Evolutionary conservation across 1,140 invertebrate species (phyloP).

Genomic region (Phenacoccus solenopsis): DNA sequence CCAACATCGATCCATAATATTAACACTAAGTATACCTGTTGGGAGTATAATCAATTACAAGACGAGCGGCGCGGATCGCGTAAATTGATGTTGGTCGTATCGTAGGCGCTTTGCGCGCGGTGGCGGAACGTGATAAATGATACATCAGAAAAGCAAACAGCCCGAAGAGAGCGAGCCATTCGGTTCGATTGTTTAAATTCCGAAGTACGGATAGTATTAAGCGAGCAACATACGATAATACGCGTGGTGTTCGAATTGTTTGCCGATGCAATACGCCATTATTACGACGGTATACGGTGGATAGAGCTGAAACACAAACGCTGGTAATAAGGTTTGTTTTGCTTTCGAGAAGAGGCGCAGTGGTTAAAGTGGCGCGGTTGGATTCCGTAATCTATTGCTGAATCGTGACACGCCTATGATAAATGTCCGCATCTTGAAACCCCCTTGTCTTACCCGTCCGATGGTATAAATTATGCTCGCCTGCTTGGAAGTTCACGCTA

Average conservation of each 20-base stretch:
- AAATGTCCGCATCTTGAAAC: conserved; percentile 9
- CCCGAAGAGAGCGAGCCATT: too few species aligned
- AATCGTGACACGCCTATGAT: conserved; percentile 13
- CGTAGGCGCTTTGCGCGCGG: too few species aligned
- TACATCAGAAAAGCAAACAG: too few species aligned
- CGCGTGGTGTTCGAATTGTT: not conserved
- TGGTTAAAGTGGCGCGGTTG: conserved; percentile 11
- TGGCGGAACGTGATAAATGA: too few species aligned
- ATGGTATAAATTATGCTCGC: conserved; percentile 9
- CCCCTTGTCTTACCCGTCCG: conserved; percentile 5
- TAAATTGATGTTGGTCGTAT: too few species aligned
- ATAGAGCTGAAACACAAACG: not conserved
- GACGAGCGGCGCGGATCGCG: too few species aligned
- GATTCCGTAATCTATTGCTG: conserved; percentile 13
- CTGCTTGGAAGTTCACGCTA: not conserved
- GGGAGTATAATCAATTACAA: too few species aligned
- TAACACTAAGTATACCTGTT: too few species aligned
- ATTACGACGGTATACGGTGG: not conserved
- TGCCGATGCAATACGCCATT: too few species aligned
- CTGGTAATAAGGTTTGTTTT: not conserved
- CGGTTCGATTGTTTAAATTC: too few species aligned
- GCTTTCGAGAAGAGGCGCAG: not conserved
- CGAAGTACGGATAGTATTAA: too few species aligned
- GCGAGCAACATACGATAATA: not conserved
- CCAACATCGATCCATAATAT: too few species aligned